Base-by-base conservation (phyloP, 2,797 vertebrate species). In the Netta rufina region DNA sequence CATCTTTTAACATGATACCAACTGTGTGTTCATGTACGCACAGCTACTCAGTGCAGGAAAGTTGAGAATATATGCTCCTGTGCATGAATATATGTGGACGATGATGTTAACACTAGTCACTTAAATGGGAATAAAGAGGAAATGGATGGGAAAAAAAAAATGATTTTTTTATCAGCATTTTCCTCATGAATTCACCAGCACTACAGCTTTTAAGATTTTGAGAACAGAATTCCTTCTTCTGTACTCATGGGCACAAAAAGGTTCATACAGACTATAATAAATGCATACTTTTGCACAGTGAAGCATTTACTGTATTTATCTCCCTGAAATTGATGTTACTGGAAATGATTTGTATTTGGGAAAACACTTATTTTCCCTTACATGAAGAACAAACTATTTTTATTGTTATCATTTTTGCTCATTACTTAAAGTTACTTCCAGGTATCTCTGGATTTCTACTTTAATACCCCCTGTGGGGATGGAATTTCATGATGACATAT, bases 101-200 rank as follows among this genome's bases (percentile, higher is more conserved):
- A 82, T 72, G 70, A 76, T 73, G 56, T 58, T 92, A 96, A 84
- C 83, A 73, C 51, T 33, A 60, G 36, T 81, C 85, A 84, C 80
- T 88, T 86, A 88, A 70, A 90, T 62, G 67, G 8, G 33, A 20
- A 94, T 87, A 90, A 86, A 90, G 66, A 92, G 66, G 60, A 43
- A 89, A 60, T 47, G 56, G 73, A 41, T 86, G 56, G 78, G 86
- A 67, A n/a, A 22, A 84, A 84, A 11, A 12, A 56, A 24, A 72
- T 22, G 32, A 80, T 69, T 92, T 94, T 81, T 89, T 77, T 71
- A 83, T 51, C 62, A 74, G n/a, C 56, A 57, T 88, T 82, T 73
- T 84, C 70, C 33, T 70, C n/a, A 13, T 24, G n/a, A 57, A 66
- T 76, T 94, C 85, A 69, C 24, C 67, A 60, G 36, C 22, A 81